Conservation (phyloP, 2,888 invertebrate species). For the Scaptomyza parva region DNA sequence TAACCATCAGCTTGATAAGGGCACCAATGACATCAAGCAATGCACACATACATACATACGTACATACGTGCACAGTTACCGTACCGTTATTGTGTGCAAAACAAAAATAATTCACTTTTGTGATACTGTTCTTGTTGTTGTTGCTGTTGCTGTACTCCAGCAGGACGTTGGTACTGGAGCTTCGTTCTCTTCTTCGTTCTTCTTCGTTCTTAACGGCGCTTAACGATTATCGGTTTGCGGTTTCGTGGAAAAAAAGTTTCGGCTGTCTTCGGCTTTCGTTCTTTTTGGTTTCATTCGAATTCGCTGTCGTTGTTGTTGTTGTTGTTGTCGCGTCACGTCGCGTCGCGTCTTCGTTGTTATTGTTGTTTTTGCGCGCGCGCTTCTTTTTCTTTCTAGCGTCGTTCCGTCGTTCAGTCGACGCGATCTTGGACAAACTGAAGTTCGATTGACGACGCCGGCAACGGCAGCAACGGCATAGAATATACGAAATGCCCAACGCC, state of each 20-base stretch:
- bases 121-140: too few relatives aligned
- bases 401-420: conserved; percentile 70
- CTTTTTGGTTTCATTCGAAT: conserved; percentile 36
- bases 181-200: too few relatives aligned
- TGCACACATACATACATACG: too few relatives aligned
- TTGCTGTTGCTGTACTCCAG: neutral
- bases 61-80: too few relatives aligned
- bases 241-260: conserved; percentile 17
- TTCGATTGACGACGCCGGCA: conserved; percentile 62
- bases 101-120: too few relatives aligned
- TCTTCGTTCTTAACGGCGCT: neutral
- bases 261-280: conserved; percentile 41
- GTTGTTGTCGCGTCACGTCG: conserved; percentile 20
- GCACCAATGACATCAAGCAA: too few relatives aligned
- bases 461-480: conserved; percentile 5
- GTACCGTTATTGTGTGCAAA: too few relatives aligned
- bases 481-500: conserved; percentile 18
- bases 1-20: too few relatives aligned
- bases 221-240: conserved; percentile 12
- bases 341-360: conserved; percentile 13
- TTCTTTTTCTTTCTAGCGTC: conserved; percentile 62
- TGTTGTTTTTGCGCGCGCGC: conserved; percentile 57
- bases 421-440: conserved; percentile 81
- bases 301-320: conserved; percentile 31
- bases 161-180: conserved; percentile 25